Evolutionary conservation across 2,113 vertebrate species (phyloP).

Genomic region (Brachyhypopomus occidentalis): DNA sequence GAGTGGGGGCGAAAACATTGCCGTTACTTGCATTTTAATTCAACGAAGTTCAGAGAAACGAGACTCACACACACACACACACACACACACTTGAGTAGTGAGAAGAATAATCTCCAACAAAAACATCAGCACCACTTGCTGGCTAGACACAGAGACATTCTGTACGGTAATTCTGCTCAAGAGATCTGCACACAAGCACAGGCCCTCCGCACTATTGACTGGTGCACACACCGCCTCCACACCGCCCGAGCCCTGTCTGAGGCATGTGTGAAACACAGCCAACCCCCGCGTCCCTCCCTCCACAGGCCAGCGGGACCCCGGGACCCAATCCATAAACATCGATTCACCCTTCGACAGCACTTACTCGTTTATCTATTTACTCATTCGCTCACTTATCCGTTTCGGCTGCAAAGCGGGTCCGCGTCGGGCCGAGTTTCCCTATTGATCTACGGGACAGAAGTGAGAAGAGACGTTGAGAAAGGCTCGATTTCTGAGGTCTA

Average conservation of each 20-base stretch:
- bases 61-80: conserved; percentile 18
- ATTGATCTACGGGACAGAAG: conserved; percentile 33
- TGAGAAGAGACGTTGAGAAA: not conserved
- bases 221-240: not conserved
- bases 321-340: conserved; percentile 68
- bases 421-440: conserved; percentile 32
- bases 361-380: conserved; percentile 73
- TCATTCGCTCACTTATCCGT: conserved; percentile 66
- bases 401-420: conserved; percentile 56
- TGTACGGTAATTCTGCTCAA: no score
- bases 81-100: not conserved
- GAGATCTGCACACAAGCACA: no score
- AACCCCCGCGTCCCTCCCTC: conserved; percentile 25
- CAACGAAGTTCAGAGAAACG: conserved; percentile 62
- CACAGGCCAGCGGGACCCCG: conserved; percentile 58
- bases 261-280: conserved; percentile 13
- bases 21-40: conserved; percentile 64
- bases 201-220: no score
- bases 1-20: not conserved
- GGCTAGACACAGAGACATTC: no score
- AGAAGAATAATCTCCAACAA: no score
- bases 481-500: not conserved
- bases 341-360: conserved; percentile 67
- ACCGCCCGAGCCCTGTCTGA: not conserved
- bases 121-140: no score